Conservation (phyloP, 35 echinoderm and acorn worm genomes). For the Amphiura filiformis region DNA sequence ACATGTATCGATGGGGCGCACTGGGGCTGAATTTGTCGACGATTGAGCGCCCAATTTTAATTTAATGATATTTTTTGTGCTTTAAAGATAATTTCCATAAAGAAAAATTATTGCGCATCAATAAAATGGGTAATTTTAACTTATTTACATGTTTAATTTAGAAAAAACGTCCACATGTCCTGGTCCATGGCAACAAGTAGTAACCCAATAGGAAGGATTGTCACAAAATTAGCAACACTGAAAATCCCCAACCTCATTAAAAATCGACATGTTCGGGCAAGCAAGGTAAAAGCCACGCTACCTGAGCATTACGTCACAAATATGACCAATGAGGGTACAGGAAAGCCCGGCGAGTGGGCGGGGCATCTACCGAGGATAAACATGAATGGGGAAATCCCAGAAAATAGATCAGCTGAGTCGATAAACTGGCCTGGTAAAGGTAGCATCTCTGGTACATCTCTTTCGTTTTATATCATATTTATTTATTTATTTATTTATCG, state of each 20-base stretch:
- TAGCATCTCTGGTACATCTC: neutral
- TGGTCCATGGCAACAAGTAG: too few relatives aligned
- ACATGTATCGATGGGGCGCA: too few relatives aligned
- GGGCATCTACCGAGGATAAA: conserved; percentile 1
- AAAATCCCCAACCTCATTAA: conserved; percentile 55
- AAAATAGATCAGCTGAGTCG: neutral
- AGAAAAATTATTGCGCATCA: too few relatives aligned
- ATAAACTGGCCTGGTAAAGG: too few relatives aligned
- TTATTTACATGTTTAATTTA: conserved; percentile 2
- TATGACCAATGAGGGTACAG: conserved; percentile 33
- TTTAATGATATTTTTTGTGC: too few relatives aligned
- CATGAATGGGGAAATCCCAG: neutral
- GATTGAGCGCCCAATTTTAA: too few relatives aligned
- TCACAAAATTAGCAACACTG: too few relatives aligned
- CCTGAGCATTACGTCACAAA: conserved; percentile 21
- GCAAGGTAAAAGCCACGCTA: conserved; percentile 33
- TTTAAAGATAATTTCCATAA: too few relatives aligned
- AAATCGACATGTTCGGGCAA: conserved; percentile 71
- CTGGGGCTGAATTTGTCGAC: too few relatives aligned
- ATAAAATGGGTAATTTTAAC: neutral
- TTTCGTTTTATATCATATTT: neutral
- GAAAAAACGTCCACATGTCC: too few relatives aligned
- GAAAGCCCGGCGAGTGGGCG: conserved; percentile 45
- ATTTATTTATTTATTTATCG: neutral
- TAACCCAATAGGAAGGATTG: too few relatives aligned